Evolutionary conservation across 2,113 vertebrate genomes (phyloP).

Genomic region (Triplophysa tibetana): DNA sequence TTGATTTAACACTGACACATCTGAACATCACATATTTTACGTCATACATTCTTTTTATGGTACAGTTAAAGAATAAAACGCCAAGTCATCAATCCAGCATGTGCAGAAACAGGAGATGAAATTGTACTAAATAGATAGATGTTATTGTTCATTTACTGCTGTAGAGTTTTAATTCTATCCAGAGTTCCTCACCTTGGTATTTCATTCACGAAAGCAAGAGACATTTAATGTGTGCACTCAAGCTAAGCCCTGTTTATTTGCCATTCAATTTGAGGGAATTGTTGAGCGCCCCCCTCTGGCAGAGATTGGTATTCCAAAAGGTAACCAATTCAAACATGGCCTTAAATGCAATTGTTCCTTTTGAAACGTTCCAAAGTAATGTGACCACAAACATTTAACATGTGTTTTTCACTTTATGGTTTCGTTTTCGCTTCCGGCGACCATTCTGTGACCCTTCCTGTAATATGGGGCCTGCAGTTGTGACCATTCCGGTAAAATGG

Average conservation of each 20-base stretch:
- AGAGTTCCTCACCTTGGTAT: not conserved
- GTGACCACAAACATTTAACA: no score
- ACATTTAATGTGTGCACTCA: not conserved
- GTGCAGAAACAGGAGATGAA: not conserved
- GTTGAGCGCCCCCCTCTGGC: conserved; percentile 3
- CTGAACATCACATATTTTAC: not conserved
- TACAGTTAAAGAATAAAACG: not conserved
- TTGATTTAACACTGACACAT: not conserved
- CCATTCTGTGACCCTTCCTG: not conserved
- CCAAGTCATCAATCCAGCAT: not conserved
- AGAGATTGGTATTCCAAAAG: not conserved
- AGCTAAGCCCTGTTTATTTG: not conserved
- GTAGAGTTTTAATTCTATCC: not conserved
- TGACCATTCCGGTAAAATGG: not conserved
- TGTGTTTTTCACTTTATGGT: not conserved
- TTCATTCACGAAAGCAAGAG: not conserved
- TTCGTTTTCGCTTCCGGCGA: not conserved
- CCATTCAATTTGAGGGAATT: not conserved
- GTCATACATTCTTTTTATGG: not conserved
- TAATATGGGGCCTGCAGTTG: no score
- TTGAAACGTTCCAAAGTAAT: not conserved
- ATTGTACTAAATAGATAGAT: not conserved
- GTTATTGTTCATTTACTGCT: not conserved
- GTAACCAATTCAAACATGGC: not conserved
- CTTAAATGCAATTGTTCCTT: no score